Evolutionary conservation across 53 echinoderm and acorn worm species (phyloP).

Genomic region (Apostichopus leukothele): DNA sequence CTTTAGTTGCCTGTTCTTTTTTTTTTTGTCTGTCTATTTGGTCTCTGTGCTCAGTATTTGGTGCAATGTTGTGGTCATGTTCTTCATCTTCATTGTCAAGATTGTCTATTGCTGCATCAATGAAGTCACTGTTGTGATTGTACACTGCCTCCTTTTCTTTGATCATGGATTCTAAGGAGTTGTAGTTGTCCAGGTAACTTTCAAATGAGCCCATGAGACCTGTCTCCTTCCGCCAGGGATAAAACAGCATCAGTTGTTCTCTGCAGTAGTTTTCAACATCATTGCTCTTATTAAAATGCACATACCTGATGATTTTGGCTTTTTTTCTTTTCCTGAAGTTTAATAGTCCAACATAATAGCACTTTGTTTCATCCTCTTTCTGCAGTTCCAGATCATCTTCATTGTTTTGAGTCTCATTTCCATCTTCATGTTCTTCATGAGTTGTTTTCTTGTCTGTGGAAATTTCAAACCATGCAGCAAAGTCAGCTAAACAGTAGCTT

Average conservation of each 20-base stretch:
- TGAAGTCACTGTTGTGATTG: not conserved
- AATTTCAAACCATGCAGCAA: conserved; percentile 44
- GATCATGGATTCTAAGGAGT: not conserved
- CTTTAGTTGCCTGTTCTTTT: not conserved
- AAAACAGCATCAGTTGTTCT: conserved; percentile 21
- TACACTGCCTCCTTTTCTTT: conserved; percentile 20
- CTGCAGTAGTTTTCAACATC: conserved; percentile 26
- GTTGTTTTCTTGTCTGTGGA: not conserved
- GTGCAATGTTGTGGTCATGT: conserved; percentile 28
- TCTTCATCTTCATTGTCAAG: conserved; percentile 3
- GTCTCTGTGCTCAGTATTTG: conserved; percentile 31
- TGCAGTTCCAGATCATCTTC: too few relatives aligned
- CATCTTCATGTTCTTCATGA: too few relatives aligned
- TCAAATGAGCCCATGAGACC: conserved; percentile 16
- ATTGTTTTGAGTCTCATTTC: too few relatives aligned
- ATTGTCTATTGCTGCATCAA: not conserved
- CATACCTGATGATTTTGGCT: conserved; percentile 52
- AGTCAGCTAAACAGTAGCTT: conserved; percentile 40
- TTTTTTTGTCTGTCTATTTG: not conserved
- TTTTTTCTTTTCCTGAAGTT: not conserved
- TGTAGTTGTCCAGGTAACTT: conserved; percentile 55
- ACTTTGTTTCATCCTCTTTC: too few relatives aligned
- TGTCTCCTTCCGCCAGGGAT: conserved; percentile 12
- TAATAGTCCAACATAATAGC: not conserved
- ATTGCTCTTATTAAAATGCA: not conserved